A percentile compares a stretch with the other conserved stretches of the same genome.
These are phyloP conservation scores for Acleris laterana DNA, from an alignment of 2,888 invertebrate genomes.

Conservation along the genomic window DNA sequence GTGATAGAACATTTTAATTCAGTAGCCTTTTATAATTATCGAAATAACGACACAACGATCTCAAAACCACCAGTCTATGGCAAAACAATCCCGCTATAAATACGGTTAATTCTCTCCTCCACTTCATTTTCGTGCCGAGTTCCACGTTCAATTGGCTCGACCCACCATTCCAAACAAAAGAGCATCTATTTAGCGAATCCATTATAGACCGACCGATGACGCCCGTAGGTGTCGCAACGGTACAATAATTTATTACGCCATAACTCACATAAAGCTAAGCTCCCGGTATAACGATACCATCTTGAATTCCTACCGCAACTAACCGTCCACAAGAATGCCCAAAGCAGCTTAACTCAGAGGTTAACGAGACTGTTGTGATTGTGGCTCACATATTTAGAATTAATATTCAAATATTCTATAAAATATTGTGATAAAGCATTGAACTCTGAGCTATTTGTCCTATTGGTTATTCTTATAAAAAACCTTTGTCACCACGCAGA, in stretches of 20 bases:
- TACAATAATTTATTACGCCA: constrained; percentile 78
- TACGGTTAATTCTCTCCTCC: no score
- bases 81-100: no score
- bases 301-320: constrained; percentile 68
- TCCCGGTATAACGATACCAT: constrained; percentile 73
- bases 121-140: not conserved
- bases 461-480: no score
- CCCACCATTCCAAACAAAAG: constrained; percentile 39
- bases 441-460: constrained; percentile 1
- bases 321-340: constrained; percentile 39
- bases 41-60: no score
- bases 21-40: no score
- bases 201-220: constrained; percentile 63
- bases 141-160: not conserved
- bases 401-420: constrained; percentile 59
- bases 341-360: constrained; percentile 70
- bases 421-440: constrained; percentile 9
- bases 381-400: constrained; percentile 67
- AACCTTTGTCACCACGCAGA: no score
- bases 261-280: constrained; percentile 80
- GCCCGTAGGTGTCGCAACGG: constrained; percentile 76
- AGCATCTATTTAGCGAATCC: constrained; percentile 50
- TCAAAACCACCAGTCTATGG: no score
- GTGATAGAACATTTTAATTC: no score
- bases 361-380: constrained; percentile 71